Evolutionary conservation across 2,888 invertebrate genomes (phyloP).

Genomic region (Diloba caeruleocephala): DNA sequence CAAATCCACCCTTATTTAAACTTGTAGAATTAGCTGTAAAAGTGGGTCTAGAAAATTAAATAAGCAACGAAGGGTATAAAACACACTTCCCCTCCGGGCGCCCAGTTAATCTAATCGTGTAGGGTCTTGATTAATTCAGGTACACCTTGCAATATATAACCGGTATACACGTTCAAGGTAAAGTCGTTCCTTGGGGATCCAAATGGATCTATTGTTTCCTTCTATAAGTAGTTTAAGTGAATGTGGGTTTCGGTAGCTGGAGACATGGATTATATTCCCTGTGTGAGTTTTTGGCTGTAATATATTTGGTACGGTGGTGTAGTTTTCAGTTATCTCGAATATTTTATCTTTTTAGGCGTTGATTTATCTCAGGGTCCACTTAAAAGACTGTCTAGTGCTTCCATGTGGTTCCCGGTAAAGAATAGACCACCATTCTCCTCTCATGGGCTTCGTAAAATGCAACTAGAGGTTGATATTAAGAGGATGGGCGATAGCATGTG

Average conservation of each 20-base stretch:
- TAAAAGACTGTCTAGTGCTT: too few species aligned
- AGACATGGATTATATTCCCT: slow-evolving; percentile 30
- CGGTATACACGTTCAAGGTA: slow-evolving; percentile 28
- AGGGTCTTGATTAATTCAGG: slow-evolving; percentile 49
- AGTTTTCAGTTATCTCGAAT: too few species aligned
- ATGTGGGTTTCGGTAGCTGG: slow-evolving; percentile 27
- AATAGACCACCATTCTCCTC: too few species aligned
- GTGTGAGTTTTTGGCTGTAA: neutral
- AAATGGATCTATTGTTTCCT: slow-evolving; percentile 44
- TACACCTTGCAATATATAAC: slow-evolving; percentile 39
- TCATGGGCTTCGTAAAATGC: too few species aligned
- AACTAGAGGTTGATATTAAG: too few species aligned
- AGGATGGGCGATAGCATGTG: too few species aligned
- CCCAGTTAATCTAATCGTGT: slow-evolving; percentile 47
- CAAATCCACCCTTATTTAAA: neutral
- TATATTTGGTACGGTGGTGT: neutral
- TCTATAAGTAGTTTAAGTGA: slow-evolving; percentile 21
- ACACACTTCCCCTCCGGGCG: slow-evolving; percentile 20
- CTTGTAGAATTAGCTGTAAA: slow-evolving; percentile 16
- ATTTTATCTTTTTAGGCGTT: neutral
- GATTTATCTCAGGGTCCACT: too few species aligned
- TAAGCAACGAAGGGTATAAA: slow-evolving; percentile 35
- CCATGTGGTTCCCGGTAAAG: too few species aligned
- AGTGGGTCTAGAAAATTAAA: slow-evolving; percentile 45
- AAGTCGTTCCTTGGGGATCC: slow-evolving; percentile 28